Conservation (phyloP, 2,797 vertebrate genomes). For the Simalia tracyae region DNA sequence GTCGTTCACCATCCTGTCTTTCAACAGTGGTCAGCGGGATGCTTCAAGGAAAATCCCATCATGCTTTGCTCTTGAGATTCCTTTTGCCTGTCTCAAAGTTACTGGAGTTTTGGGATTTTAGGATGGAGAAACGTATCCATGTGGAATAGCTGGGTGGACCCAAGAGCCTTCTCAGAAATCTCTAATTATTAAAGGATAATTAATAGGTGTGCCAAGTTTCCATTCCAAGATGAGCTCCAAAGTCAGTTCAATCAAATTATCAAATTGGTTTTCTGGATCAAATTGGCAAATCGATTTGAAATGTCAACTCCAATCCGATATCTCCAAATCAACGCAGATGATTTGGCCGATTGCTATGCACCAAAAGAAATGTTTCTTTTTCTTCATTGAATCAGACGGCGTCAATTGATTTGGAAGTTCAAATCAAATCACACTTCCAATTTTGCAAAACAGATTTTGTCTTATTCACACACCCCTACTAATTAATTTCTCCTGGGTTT, state of each 20-base stretch:
- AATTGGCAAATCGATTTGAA: neutral
- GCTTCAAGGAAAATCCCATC: neutral
- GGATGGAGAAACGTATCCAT: neutral
- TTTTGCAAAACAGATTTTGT: neutral
- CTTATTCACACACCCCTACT: neutral
- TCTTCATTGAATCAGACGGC: neutral
- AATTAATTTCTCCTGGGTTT: constrained; percentile 25
- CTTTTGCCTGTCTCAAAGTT: neutral
- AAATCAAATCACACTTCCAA: neutral
- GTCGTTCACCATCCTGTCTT: neutral
- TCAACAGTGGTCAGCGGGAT: neutral
- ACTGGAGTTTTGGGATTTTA: neutral
- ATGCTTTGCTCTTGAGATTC: neutral
- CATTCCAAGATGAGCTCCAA: neutral
- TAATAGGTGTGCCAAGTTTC: neutral
- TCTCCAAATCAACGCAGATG: neutral
- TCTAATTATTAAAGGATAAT: constrained; percentile 45
- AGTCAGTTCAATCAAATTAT: neutral
- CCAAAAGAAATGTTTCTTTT: neutral
- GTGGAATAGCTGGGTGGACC: constrained; percentile 20
- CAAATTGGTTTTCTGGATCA: neutral
- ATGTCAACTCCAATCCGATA: neutral
- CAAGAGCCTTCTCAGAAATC: constrained; percentile 36
- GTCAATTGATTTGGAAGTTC: neutral
- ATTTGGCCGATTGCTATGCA: neutral